A percentile compares a stretch with the other conserved stretches of the same genome.
Conservation (phyloP, 1,140 invertebrate species). For the Drosophila busckii region DNA sequence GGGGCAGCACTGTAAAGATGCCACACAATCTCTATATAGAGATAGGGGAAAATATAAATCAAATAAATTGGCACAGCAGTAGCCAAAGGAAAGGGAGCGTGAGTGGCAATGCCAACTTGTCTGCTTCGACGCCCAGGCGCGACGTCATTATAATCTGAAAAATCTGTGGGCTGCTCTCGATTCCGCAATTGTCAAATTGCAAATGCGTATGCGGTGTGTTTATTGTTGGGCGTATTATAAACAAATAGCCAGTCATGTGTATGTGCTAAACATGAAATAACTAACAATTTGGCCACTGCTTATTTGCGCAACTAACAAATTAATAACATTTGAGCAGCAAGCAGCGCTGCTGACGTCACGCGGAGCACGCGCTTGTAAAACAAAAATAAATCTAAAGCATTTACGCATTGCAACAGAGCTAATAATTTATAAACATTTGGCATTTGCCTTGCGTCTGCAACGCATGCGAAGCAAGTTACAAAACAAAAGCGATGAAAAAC, state of each 20-base stretch:
- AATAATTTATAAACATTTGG: conserved; percentile 37
- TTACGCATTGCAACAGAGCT: conserved; percentile 13
- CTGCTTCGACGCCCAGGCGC: conserved; percentile 46
- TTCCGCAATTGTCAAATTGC: conserved; percentile 31
- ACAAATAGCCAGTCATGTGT: conserved; percentile 12
- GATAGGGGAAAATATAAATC: too few relatives aligned
- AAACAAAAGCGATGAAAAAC: conserved; percentile 20
- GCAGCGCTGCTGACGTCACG: not conserved
- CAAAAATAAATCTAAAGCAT: conserved; percentile 8
- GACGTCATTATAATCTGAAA: conserved; percentile 11
- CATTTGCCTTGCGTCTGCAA: conserved; percentile 2
- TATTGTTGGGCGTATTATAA: conserved; percentile 1
- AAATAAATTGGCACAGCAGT: conserved; percentile 24
- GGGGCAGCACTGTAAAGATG: too few relatives aligned
- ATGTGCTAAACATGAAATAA: too few relatives aligned
- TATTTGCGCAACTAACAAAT: conserved; percentile 7
- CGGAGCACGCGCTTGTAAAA: conserved; percentile 7
- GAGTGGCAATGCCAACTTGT: conserved; percentile 16
- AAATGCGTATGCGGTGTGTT: conserved; percentile 4
- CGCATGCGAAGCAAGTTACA: conserved; percentile 9
- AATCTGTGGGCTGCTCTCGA: conserved; percentile 32
- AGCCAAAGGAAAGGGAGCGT: conserved; percentile 10
- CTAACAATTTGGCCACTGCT: not conserved
- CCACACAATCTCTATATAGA: too few relatives aligned
- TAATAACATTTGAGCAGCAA: conserved; percentile 8